A percentile compares a stretch with the other conserved stretches of the same genome.
Evolutionary conservation across 2,888 invertebrate genomes (phyloP).

Genomic region (Micropterix aruncella): DNA sequence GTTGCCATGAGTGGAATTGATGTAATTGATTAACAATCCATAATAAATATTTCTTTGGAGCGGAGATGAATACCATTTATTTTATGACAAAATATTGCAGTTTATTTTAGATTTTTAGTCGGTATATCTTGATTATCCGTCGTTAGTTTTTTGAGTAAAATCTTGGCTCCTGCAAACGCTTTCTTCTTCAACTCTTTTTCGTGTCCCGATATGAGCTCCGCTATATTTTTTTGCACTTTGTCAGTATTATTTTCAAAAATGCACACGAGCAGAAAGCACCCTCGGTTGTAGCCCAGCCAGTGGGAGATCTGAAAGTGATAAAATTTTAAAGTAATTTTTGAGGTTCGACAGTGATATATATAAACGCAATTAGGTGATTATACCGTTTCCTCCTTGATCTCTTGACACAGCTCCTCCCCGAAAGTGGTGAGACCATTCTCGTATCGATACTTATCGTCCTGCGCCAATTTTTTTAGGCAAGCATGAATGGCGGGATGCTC

Average conservation of each 20-base stretch:
- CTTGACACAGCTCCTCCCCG: conserved; percentile 37
- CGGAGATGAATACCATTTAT: too few relatives aligned
- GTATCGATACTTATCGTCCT: conserved; percentile 39
- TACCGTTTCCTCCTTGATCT: conserved; percentile 41
- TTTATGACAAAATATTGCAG: too few relatives aligned
- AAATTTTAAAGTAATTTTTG: conserved; percentile 4
- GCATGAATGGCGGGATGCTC: conserved; percentile 67
- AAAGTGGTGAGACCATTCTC: conserved; percentile 34
- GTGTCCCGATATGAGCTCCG: conserved; percentile 31
- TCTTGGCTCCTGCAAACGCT: conserved; percentile 44
- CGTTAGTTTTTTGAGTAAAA: conserved; percentile 39
- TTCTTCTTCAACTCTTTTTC: conserved; percentile 34
- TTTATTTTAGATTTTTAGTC: too few relatives aligned
- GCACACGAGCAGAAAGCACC: conserved; percentile 58
- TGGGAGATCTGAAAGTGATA: conserved; percentile 34
- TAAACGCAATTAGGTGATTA: too few relatives aligned
- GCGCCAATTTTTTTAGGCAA: conserved; percentile 60
- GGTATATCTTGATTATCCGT: too few relatives aligned
- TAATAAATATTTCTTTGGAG: too few relatives aligned
- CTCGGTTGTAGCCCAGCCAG: conserved; percentile 62
- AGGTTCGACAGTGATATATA: too few relatives aligned
- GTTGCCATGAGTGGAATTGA: too few relatives aligned
- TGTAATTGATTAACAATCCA: too few relatives aligned
- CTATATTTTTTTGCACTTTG: conserved; percentile 27
- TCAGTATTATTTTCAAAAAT: conserved; percentile 47